Evolutionary conservation across 2,888 invertebrate species (phyloP), one percentile per base, ranked within the genome.

Genomic region (Trichopoda pennipes): DNA sequence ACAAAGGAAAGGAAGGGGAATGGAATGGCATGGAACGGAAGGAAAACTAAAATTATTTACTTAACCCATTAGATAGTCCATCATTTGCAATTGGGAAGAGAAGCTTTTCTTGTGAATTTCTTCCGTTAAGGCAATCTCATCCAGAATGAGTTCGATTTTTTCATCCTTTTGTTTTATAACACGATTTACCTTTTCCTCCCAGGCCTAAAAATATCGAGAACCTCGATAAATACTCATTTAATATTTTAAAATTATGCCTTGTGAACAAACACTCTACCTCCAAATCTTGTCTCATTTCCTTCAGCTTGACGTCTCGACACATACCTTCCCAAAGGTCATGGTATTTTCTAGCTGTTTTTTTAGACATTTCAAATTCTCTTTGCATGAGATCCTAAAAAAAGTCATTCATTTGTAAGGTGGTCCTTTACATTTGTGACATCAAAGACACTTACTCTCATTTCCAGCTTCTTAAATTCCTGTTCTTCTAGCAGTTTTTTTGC

Each of bases 41-140:
- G 12, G 19, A 35, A 35, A 21, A 69, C 9, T 16, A 23, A 4
- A 56, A 17, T 23, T 10, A 38, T n/a, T 66, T 19, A 2, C 21
- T 32, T 88, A 23, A 61, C 90, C 86, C 9, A 78, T 84, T 42
- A 91, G 80, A 85, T 88, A 90, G 42, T 90, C 88, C 60, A 91
- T 81, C 23, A 89, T 63, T 17, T 88, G 85, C 2, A 88, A 12
- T 0, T 90, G 88, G 2, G 83, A 86, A 9, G 85, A 84, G 47
- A 86, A 88, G 49, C 81, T 85, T 3, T 85, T 85, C 4, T 86
- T 81, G 42, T 89, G 87, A 81, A 87, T 86, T 56, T 90, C 88
- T 23, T 89, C 85, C 0, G 88, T 89, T 64, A 86, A 84, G 0
- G 81, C 80, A 51, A 91, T 85, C 8, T 87, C 89, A 0, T 86